phyloP scores from a whole-genome alignment of 1,140 invertebrate genomes.

The Drosophila santomea region DNA sequence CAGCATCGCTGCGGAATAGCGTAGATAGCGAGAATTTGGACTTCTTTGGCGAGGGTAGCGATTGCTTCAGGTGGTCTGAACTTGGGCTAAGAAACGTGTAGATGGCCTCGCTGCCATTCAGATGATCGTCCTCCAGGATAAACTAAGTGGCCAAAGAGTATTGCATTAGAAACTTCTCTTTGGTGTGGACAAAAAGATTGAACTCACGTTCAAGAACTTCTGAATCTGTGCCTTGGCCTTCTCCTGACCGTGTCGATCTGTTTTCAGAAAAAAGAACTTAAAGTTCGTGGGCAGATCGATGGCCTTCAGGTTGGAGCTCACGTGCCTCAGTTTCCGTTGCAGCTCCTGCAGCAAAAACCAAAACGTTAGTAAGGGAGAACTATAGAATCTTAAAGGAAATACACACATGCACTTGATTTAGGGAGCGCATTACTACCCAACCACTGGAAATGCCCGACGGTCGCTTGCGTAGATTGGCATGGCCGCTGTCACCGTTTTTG shows the following conservation, averaged over 20 bases:
- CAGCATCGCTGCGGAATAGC: conserved; percentile 91
- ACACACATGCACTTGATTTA: conserved; percentile 91
- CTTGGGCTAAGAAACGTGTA: conserved; percentile 95
- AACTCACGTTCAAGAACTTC: conserved; percentile 92
- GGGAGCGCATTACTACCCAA: conserved; percentile 93
- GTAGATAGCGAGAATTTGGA: conserved; percentile 93
- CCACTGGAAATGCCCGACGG: conserved; percentile 90
- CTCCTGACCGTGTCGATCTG: conserved; percentile 91
- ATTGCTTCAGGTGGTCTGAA: conserved; percentile 93
- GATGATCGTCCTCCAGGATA: conserved; percentile 92
- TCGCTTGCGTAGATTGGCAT: conserved; percentile 78
- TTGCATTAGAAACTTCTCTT: background rate
- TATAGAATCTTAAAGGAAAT: background rate
- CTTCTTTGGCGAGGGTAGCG: conserved; percentile 91
- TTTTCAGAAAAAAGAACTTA: conserved; percentile 92
- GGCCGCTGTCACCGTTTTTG: conserved; percentile 49
- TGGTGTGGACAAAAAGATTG: fast-evolving
- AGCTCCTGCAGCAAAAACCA: conserved; percentile 87
- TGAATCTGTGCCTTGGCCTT: conserved; percentile 93
- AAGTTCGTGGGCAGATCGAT: conserved; percentile 92
- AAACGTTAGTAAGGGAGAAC: background rate
- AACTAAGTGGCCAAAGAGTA: conserved; percentile 86
- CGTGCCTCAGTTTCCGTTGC: conserved; percentile 92
- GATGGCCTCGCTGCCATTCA: conserved; percentile 94
- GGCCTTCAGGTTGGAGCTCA: conserved; percentile 92